Conservation (phyloP, 2,888 invertebrate genomes). For the Leptopilina myrica region DNA sequence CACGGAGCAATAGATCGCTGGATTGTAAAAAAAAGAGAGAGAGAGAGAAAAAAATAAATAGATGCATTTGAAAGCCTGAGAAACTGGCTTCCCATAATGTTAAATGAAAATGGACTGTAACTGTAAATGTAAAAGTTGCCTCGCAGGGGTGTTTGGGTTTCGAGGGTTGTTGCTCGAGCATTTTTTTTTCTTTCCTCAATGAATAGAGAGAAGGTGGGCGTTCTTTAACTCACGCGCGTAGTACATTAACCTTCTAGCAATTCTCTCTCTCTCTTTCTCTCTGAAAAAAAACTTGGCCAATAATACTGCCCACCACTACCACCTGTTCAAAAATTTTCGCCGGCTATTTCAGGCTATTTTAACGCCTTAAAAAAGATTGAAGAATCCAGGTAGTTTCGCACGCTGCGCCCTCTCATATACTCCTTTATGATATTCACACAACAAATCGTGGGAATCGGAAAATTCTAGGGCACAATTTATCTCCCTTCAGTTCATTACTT, state of each 20-base stretch:
- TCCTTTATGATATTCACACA: background rate
- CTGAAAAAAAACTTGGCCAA: constrained; percentile 1
- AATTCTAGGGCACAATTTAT: background rate
- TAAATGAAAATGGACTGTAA: constrained; percentile 13
- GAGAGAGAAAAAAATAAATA: background rate
- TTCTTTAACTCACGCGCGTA: background rate
- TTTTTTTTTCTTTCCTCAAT: background rate
- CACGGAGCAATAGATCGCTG: background rate
- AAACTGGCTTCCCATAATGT: background rate
- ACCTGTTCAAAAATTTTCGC: constrained; percentile 28
- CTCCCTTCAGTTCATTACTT: background rate
- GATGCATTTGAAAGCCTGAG: background rate
- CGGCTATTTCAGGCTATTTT: too few relatives aligned
- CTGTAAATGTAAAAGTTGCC: constrained; percentile 10
- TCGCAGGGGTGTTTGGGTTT: constrained; percentile 20
- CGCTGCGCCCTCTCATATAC: background rate
- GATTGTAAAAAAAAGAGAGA: background rate
- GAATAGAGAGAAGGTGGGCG: constrained; percentile 30
- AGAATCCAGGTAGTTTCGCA: constrained; percentile 13
- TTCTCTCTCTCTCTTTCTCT: background rate
- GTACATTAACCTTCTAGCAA: constrained; percentile 17
- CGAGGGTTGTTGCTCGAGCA: constrained; percentile 22
- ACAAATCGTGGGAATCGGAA: constrained; percentile 35
- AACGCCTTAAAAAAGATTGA: background rate
- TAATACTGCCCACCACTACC: constrained; percentile 19